phyloP scores from a whole-genome alignment of 2,113 vertebrate species.

The Hippotragus niger region DNA sequence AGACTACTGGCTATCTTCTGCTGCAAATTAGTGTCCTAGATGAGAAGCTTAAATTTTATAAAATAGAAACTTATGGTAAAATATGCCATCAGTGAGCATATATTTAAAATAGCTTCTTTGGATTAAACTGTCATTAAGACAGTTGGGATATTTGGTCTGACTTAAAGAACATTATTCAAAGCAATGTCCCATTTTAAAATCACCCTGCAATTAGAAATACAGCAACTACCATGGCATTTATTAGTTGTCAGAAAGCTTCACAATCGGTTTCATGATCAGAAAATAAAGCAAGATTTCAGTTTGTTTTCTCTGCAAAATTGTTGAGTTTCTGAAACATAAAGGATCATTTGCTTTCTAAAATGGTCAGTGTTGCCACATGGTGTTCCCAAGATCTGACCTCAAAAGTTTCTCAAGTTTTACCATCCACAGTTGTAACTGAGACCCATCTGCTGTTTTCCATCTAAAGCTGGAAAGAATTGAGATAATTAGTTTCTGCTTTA shows the following conservation, averaged over 20 bases:
- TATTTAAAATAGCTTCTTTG: conserved; percentile 83
- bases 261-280: conserved; percentile 71
- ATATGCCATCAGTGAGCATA: conserved; percentile 21
- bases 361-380: conserved; percentile 85
- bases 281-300: conserved; percentile 75
- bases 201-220: conserved; percentile 59
- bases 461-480: conserved; percentile 87
- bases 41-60: conserved; percentile 19
- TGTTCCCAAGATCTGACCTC: conserved; percentile 88
- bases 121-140: conserved; percentile 77
- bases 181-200: conserved; percentile 75
- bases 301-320: conserved; percentile 55
- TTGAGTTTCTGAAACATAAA: conserved; percentile 54
- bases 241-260: conserved; percentile 76
- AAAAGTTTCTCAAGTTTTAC: conserved; percentile 83
- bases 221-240: conserved; percentile 72
- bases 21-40: neutral
- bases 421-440: conserved; percentile 80
- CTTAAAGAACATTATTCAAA: conserved; percentile 47
- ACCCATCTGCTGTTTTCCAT: conserved; percentile 83
- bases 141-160: conserved; percentile 69
- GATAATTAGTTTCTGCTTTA: conserved; percentile 85
- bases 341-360: conserved; percentile 89
- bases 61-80: neutral
- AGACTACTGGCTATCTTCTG: neutral